Conservation (phyloP, 2,888 invertebrate genomes). For the Eledona agricola region DNA sequence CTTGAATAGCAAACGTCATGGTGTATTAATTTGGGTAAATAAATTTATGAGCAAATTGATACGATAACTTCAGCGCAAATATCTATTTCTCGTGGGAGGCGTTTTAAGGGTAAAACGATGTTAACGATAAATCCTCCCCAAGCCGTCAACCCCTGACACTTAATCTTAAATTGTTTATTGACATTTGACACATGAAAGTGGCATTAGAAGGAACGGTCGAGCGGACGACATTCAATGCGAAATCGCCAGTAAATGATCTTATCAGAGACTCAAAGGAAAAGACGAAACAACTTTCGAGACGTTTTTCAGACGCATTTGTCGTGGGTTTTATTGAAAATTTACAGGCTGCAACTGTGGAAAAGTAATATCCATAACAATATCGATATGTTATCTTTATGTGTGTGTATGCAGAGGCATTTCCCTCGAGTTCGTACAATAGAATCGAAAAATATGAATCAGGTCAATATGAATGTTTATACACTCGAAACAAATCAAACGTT, state of each 20-base stretch:
- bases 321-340: constrained; percentile 49
- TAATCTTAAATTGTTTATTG: constrained; percentile 42
- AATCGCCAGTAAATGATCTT: constrained; percentile 43
- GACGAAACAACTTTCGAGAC: constrained; percentile 32
- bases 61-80: neutral
- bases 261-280: constrained; percentile 19
- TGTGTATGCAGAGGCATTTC: constrained; percentile 46
- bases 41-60: no score
- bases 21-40: no score
- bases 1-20: no score
- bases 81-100: neutral
- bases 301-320: constrained; percentile 36
- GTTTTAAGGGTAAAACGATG: neutral
- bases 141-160: constrained; percentile 36
- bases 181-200: constrained; percentile 45
- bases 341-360: constrained; percentile 53
- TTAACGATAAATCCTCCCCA: constrained; percentile 17
- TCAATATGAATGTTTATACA: constrained; percentile 44
- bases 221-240: constrained; percentile 7
- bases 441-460: constrained; percentile 43
- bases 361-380: constrained; percentile 57
- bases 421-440: constrained; percentile 43
- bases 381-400: constrained; percentile 55
- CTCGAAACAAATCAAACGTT: constrained; percentile 46
- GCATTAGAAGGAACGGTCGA: constrained; percentile 43